Evolutionary conservation across 2,888 invertebrate species (phyloP).

Genomic region (Lottia gigantea): DNA sequence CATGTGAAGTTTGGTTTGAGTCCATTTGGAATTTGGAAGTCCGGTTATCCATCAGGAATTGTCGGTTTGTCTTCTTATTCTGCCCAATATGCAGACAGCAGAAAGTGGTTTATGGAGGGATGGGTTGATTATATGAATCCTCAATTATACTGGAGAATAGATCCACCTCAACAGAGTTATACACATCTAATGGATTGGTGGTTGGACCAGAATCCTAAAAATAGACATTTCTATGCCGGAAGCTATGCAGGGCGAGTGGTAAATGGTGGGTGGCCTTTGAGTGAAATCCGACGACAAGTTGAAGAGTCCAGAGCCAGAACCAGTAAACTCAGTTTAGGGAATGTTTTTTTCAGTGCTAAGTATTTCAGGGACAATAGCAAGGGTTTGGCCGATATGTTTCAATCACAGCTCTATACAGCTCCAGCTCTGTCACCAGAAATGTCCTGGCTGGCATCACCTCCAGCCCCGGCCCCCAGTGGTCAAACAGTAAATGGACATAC

Average conservation of each 20-base stretch:
- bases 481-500: conserved; percentile 24
- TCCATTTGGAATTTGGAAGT: conserved; percentile 64
- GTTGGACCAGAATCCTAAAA: conserved; percentile 47
- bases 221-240: conserved; percentile 53
- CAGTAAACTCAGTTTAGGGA: conserved; percentile 43
- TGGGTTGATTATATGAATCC: conserved; percentile 62
- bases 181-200: conserved; percentile 61
- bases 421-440: conserved; percentile 49
- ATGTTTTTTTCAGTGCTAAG: conserved; percentile 55
- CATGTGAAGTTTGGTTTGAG: conserved; percentile 58
- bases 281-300: conserved; percentile 48
- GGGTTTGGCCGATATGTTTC: conserved; percentile 41
- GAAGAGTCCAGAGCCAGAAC: conserved; percentile 37
- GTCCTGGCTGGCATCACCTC: conserved; percentile 41
- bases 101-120: conserved; percentile 56
- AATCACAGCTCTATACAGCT: conserved; percentile 35
- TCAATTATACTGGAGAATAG: conserved; percentile 63
- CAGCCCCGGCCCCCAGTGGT: conserved; percentile 32
- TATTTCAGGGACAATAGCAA: conserved; percentile 43
- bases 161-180: conserved; percentile 60
- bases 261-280: conserved; percentile 52
- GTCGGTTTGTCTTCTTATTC: conserved; percentile 50
- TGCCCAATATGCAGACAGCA: conserved; percentile 55
- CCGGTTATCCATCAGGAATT: conserved; percentile 53
- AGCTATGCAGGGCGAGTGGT: conserved; percentile 45